Conservation (phyloP, 2,888 invertebrate genomes). For the Myopa tessellatipennis region DNA sequence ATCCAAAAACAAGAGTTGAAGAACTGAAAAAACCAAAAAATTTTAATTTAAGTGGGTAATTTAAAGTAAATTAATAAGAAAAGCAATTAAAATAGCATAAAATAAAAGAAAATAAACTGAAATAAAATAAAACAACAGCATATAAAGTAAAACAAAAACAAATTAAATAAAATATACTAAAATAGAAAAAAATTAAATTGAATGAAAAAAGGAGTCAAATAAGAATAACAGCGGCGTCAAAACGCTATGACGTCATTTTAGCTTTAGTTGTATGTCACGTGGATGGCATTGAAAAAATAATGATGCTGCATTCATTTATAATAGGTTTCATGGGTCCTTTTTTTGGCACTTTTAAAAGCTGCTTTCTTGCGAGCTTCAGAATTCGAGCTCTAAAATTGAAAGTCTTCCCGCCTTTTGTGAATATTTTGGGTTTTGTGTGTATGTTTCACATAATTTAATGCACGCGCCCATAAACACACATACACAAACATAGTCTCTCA, state of each 20-base stretch:
- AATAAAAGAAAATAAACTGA: not conserved
- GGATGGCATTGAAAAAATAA: too few relatives aligned
- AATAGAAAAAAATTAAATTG: not conserved
- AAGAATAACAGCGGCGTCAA: not conserved
- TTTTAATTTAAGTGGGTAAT: not conserved
- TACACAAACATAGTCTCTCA: not conserved
- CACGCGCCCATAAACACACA: not conserved
- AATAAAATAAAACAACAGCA: slow-evolving; percentile 19
- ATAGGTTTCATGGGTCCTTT: too few relatives aligned
- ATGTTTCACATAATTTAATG: not conserved
- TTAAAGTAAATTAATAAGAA: too few relatives aligned
- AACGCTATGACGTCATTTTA: too few relatives aligned
- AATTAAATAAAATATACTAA: not conserved
- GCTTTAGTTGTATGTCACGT: too few relatives aligned
- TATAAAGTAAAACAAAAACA: not conserved
- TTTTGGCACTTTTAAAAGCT: too few relatives aligned
- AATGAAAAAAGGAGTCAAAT: not conserved
- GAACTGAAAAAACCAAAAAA: not conserved
- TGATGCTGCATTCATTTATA: too few relatives aligned
- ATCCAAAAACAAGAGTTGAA: too few relatives aligned
- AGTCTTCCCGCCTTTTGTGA: too few relatives aligned
- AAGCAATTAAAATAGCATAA: not conserved
- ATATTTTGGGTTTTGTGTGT: not conserved
- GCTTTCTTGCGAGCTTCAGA: too few relatives aligned
- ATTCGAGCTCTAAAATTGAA: too few relatives aligned